phyloP scores from a whole-genome alignment of 2,888 invertebrate genomes.

The Agonum fuliginosum region DNA sequence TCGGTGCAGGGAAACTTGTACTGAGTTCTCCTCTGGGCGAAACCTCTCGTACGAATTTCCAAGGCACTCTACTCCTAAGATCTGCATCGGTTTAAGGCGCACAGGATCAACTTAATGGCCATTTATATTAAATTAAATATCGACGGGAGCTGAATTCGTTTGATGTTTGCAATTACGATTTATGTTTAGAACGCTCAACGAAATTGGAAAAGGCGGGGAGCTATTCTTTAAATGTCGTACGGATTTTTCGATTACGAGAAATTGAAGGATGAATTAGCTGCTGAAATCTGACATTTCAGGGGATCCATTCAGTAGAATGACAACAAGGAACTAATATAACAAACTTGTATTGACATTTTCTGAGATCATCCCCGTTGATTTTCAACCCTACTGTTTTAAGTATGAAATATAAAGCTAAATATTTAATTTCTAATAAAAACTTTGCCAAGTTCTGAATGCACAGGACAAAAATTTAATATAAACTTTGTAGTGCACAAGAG shows the following conservation, averaged over 20 bases:
- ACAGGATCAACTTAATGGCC: slow-evolving; percentile 36
- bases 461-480: too few relatives aligned
- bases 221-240: slow-evolving; percentile 31
- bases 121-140: slow-evolving; percentile 50
- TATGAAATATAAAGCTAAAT: too few relatives aligned
- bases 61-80: neutral
- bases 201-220: too few relatives aligned
- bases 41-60: too few relatives aligned
- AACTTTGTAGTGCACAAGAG: too few relatives aligned
- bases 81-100: too few relatives aligned
- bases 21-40: too few relatives aligned
- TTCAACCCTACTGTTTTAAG: too few relatives aligned
- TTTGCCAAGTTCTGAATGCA: too few relatives aligned
- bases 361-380: too few relatives aligned
- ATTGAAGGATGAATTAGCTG: slow-evolving; percentile 18
- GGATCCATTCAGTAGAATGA: neutral
- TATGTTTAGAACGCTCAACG: slow-evolving; percentile 31
- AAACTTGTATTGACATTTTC: neutral
- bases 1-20: too few relatives aligned
- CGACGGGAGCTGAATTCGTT: slow-evolving; percentile 33
- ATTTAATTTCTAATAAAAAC: too few relatives aligned
- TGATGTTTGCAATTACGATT: slow-evolving; percentile 46
- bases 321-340: neutral
- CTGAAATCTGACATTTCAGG: neutral
- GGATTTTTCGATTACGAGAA: slow-evolving; percentile 32